Evolutionary conservation across 2,113 vertebrate species (phyloP).

Genomic region (Corynorhinus townsendii): DNA sequence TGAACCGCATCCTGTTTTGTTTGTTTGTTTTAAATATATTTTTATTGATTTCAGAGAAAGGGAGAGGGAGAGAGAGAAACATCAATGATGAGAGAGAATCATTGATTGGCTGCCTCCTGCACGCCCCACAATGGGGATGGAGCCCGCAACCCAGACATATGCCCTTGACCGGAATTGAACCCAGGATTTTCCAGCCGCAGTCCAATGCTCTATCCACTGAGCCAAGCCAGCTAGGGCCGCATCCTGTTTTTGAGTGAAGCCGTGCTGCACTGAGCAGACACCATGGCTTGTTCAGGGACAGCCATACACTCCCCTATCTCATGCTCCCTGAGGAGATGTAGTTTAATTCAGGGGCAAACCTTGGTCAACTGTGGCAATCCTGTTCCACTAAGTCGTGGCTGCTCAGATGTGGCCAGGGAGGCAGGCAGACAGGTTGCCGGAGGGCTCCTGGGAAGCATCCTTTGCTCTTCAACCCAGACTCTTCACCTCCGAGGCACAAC

Average conservation of each 20-base stretch:
- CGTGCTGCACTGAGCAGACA: not conserved
- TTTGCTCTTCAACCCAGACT: not conserved
- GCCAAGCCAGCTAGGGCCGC: too few relatives aligned
- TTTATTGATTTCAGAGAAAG: too few relatives aligned
- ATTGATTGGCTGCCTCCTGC: too few relatives aligned
- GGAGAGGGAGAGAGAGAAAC: too few relatives aligned
- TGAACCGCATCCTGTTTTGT: not conserved
- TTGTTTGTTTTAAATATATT: too few relatives aligned
- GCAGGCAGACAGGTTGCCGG: rapidly evolving
- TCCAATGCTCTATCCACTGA: too few relatives aligned
- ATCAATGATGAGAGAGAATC: too few relatives aligned
- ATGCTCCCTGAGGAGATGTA: not conserved
- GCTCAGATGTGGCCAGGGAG: not conserved
- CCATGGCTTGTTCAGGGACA: rapidly evolving
- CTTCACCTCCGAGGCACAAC: not conserved
- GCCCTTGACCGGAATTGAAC: too few relatives aligned
- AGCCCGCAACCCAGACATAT: too few relatives aligned
- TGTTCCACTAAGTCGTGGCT: not conserved
- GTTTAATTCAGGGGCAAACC: not conserved
- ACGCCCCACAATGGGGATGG: too few relatives aligned
- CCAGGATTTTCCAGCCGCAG: too few relatives aligned
- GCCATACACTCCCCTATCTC: not conserved
- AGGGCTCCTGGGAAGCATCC: not conserved
- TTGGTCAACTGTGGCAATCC: rapidly evolving
- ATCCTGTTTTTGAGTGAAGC: not conserved